Evolutionary conservation across 2,113 vertebrate genomes (phyloP).

Genomic region (Mus pahari): DNA sequence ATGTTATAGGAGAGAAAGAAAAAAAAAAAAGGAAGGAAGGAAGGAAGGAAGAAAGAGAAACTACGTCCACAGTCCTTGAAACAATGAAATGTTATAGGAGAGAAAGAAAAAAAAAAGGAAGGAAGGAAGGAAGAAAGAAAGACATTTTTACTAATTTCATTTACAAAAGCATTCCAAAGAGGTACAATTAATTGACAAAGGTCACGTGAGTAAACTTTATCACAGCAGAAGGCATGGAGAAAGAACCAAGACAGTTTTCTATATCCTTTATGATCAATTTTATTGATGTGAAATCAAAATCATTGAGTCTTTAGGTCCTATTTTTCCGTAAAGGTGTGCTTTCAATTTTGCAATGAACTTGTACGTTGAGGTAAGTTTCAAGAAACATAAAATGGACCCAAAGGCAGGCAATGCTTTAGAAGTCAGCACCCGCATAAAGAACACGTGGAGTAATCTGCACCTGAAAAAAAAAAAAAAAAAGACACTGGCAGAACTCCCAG

Average conservation of each 20-base stretch:
- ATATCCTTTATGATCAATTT: background rate
- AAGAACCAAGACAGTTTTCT: background rate
- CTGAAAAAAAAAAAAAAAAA: background rate
- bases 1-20: background rate
- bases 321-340: background rate
- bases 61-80: background rate
- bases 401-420: constrained; percentile 20
- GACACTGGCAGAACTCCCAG: constrained; percentile 2
- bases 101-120: no score
- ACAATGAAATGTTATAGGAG: background rate
- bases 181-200: constrained; percentile 43
- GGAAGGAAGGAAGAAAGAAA: constrained; percentile 17
- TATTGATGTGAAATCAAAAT: constrained; percentile 43
- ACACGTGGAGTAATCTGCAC: constrained; percentile 34
- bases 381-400: constrained; percentile 27
- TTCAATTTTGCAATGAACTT: constrained; percentile 59
- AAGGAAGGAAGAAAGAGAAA: constrained; percentile 35
- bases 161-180: constrained; percentile 1
- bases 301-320: background rate
- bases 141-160: constrained; percentile 3
- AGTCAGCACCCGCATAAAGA: background rate
- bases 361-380: constrained; percentile 52
- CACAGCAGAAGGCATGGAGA: background rate
- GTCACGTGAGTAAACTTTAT: constrained; percentile 29
- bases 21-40: background rate